These are phyloP conservation scores for Erebia palarica DNA, from an alignment of 2,888 invertebrate genomes.

Conservation along the genomic window DNA sequence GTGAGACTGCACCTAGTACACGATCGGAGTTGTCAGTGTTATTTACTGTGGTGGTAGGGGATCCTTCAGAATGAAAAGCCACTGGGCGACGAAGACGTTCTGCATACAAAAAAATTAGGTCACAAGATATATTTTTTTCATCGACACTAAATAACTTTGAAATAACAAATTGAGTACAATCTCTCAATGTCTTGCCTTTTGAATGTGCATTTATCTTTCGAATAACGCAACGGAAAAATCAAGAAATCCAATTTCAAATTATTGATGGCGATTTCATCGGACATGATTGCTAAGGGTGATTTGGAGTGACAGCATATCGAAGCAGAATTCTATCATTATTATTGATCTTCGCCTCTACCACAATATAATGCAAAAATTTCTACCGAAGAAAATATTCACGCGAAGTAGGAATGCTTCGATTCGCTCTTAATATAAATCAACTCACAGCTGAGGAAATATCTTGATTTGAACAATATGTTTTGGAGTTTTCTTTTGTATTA, in stretches of 20 bases:
- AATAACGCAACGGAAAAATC: neutral
- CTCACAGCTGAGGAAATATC: no score
- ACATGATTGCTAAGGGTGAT: neutral
- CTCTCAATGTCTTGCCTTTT: neutral
- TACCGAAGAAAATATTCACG: no score
- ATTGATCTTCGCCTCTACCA: no score
- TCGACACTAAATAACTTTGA: no score
- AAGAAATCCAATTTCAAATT: neutral
- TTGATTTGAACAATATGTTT: no score
- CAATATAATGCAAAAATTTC: no score
- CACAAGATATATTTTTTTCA: no score
- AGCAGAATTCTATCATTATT: no score
- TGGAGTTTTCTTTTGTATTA: no score
- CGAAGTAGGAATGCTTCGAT: no score
- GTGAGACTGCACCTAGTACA: constrained; percentile 71
- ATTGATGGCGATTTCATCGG: neutral
- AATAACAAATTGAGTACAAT: neutral
- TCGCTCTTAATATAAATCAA: no score
- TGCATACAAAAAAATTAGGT: constrained; percentile 38
- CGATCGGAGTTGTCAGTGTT: constrained; percentile 66
- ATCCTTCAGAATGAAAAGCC: constrained; percentile 69
- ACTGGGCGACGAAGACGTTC: constrained; percentile 73
- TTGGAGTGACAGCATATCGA: no score
- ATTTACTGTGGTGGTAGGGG: constrained; percentile 47
- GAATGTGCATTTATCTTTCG: neutral